phyloP scores from a whole-genome alignment of 2,888 invertebrate species.

The Alentia gelatinosa region DNA sequence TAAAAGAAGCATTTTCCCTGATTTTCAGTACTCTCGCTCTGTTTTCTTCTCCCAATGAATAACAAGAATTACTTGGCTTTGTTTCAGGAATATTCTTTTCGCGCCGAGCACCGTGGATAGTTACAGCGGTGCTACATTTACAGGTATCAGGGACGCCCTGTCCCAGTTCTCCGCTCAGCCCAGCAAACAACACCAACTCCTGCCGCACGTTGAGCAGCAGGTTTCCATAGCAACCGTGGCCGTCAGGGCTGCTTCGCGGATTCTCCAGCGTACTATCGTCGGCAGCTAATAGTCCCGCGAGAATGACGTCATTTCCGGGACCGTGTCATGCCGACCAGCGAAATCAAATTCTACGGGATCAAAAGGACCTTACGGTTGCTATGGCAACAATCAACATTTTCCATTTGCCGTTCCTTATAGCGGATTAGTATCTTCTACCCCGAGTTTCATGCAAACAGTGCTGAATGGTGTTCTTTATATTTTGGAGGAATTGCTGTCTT shows the following conservation, averaged over 20 bases:
- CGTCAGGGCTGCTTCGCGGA: slow-evolving; percentile 58
- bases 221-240: slow-evolving; percentile 62
- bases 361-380: not conserved
- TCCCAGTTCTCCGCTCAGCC: not conserved
- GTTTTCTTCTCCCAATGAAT: not conserved
- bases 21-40: too few species aligned
- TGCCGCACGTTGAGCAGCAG: slow-evolving; percentile 55
- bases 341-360: not conserved
- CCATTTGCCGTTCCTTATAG: not conserved
- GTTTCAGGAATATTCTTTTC: slow-evolving; percentile 63
- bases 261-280: slow-evolving; percentile 50
- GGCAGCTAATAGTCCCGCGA: slow-evolving; percentile 17
- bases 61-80: not conserved
- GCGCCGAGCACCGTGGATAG: slow-evolving; percentile 60
- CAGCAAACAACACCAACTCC: not conserved
- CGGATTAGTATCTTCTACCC: not conserved
- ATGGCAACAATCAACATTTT: not conserved
- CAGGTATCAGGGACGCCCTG: slow-evolving; percentile 65
- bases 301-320: not conserved
- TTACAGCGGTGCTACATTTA: slow-evolving; percentile 59
- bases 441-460: not conserved
- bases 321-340: not conserved
- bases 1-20: too few species aligned
- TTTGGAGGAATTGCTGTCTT: not conserved
- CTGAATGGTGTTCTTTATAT: not conserved